These are phyloP conservation scores for Scomber japonicus DNA, from an alignment of 2,113 vertebrate genomes.

Conservation along the genomic window DNA sequence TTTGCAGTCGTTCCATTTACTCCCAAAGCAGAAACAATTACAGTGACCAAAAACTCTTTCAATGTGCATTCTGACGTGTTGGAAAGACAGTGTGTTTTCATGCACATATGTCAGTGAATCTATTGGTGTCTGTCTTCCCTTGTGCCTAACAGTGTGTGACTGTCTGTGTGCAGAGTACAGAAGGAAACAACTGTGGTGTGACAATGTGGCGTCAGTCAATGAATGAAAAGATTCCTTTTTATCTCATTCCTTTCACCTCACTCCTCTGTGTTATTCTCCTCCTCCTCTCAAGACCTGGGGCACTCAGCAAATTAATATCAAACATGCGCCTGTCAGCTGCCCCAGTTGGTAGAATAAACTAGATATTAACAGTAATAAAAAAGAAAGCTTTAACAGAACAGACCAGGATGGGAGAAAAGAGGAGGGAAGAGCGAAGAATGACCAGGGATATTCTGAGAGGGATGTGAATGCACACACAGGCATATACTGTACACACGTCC, in stretches of 20 bases:
- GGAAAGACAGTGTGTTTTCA: constrained; percentile 2
- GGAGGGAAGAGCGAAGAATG: not conserved
- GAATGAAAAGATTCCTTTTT: constrained; percentile 21
- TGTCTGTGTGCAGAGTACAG: constrained; percentile 21
- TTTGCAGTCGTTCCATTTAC: too few relatives aligned
- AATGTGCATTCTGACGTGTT: not conserved
- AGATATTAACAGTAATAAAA: constrained; percentile 57
- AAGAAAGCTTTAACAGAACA: constrained; percentile 41
- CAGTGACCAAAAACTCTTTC: not conserved
- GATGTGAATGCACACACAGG: constrained; percentile 43
- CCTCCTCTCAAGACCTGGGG: constrained; percentile 19
- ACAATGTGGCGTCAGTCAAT: constrained; percentile 15
- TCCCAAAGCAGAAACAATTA: not conserved
- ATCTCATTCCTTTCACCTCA: constrained; percentile 4
- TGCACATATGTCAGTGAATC: constrained; percentile 17
- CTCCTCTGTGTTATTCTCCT: constrained; percentile 8
- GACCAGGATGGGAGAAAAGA: not conserved
- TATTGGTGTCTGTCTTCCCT: not conserved
- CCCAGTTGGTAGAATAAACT: constrained; percentile 61
- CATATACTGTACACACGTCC: constrained; percentile 29
- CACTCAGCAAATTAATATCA: constrained; percentile 53
- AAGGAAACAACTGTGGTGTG: constrained; percentile 24
- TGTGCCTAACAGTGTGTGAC: constrained; percentile 14
- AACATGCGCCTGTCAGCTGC: constrained; percentile 22
- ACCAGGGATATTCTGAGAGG: constrained; percentile 31